Evolutionary conservation across 2,888 invertebrate genomes (phyloP), one percentile per base, ranked within the genome.

Genomic region (Hipparchia sbordonii): DNA sequence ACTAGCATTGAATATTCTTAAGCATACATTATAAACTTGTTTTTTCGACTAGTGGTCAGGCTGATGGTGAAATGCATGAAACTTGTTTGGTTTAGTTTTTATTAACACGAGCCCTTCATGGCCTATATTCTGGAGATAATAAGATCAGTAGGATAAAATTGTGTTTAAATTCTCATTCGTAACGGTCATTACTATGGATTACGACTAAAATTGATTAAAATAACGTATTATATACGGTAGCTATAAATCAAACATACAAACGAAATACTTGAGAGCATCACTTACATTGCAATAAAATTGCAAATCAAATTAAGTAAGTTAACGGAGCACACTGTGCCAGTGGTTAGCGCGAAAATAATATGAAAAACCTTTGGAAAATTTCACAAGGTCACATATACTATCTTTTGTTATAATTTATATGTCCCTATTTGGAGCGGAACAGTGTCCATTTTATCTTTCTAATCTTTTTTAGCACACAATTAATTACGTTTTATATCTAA

Each of bases 61-160:
- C 4, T 23, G 48, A 51, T 63, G 63, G 63, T 48, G 63, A 63
- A 63, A 63, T 48, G 48, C 13, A 63, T 51, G 10, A 13, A 48
- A 63, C 48, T 48, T 6, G 23, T 13, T 62, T 13, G 9, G 62
- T 48, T 13, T 48, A 48, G 48, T 63, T 63, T 48, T 63, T 48
- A 61, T 23, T 48, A 63, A 13, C 48, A n/a, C 8, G 13, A 46
- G 45, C 62, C 62, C 62, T 62, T 62, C n/a, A 46, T 62, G 62
- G 48, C 62, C 62, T 8, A 62, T 9, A 62, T 48, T 13, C 13
- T 46, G 45, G n/a, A 45, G 39, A 45, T 45, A 6, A 0, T 23
- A 23, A 23, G 23, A 23, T 23, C 23, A 23, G 23, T 23, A 23
- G 23, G 23, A 23, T 23, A 23, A 23, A 23, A 23, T 23, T 23